Evolutionary conservation across 2,888 invertebrate genomes (phyloP).

Genomic region (Eilema depressum): DNA sequence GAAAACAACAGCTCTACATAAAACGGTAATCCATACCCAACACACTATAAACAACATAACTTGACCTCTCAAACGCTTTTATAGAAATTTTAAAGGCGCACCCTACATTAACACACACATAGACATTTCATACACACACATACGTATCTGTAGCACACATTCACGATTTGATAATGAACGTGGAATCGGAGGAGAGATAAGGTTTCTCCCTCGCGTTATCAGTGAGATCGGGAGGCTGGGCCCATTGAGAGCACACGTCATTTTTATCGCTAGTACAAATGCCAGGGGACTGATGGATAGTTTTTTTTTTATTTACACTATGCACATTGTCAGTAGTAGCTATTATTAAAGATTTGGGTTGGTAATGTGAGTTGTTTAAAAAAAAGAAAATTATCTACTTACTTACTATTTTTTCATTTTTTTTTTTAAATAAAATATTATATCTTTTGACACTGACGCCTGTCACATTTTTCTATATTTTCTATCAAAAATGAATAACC

Average conservation of each 20-base stretch:
- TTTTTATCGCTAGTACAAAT: slow-evolving; percentile 56
- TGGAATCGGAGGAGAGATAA: slow-evolving; percentile 78
- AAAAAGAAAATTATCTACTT: background rate
- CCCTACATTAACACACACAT: slow-evolving; percentile 45
- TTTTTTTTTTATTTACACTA: slow-evolving; percentile 43
- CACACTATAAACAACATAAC: slow-evolving; percentile 4
- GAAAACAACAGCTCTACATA: slow-evolving; percentile 4
- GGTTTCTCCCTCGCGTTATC: slow-evolving; percentile 65
- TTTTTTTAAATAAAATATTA: too few species aligned
- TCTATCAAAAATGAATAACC: too few species aligned
- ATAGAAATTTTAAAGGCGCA: slow-evolving; percentile 29
- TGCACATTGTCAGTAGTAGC: slow-evolving; percentile 35
- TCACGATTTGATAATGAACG: slow-evolving; percentile 78
- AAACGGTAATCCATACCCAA: background rate
- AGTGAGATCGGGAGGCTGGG: slow-evolving; percentile 62
- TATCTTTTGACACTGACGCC: too few species aligned
- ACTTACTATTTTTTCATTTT: too few species aligned
- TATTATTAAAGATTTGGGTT: background rate
- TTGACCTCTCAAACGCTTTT: slow-evolving; percentile 19
- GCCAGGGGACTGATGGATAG: slow-evolving; percentile 48
- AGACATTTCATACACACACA: slow-evolving; percentile 4
- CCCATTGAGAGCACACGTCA: slow-evolving; percentile 65
- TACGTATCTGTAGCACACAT: slow-evolving; percentile 44
- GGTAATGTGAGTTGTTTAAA: background rate
- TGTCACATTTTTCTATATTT: too few species aligned